phyloP scores from a whole-genome alignment of 2,113 vertebrate species.

The Pomatostomus ruficeps region DNA sequence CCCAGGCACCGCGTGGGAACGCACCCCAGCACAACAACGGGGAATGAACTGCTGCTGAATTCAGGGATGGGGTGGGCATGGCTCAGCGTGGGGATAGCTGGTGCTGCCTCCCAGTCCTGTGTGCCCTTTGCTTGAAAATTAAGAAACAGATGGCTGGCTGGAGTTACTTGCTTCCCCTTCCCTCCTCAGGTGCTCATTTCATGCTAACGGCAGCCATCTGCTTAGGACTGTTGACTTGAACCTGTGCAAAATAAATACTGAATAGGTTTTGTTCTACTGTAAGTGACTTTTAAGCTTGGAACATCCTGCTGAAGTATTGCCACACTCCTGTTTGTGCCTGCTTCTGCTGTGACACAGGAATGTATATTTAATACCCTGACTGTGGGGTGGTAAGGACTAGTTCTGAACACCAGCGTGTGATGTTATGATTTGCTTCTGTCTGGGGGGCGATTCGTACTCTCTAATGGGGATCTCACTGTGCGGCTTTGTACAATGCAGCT shows the following conservation, averaged over 20 bases:
- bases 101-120: slow-evolving; percentile 18
- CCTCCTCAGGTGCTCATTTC: slow-evolving; percentile 61
- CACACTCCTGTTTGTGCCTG: not conserved
- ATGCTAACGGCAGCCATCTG: slow-evolving; percentile 69
- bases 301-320: not conserved
- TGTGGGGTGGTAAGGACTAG: not conserved
- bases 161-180: slow-evolving; percentile 15
- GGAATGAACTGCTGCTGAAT: not conserved
- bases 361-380: slow-evolving; percentile 14
- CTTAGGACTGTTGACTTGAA: slow-evolving; percentile 48
- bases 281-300: slow-evolving; percentile 51
- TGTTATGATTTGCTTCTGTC: not conserved
- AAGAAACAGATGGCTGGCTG: slow-evolving; percentile 64
- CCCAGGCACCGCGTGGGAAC: not conserved
- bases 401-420: not conserved
- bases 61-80: slow-evolving; percentile 1
- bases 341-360: not conserved
- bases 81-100: not conserved
- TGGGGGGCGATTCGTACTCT: not conserved
- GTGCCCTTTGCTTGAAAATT: slow-evolving; percentile 60
- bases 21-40: not conserved
- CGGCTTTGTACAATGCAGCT: not conserved
- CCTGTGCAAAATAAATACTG: slow-evolving; percentile 55
- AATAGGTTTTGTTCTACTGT: slow-evolving; percentile 4
- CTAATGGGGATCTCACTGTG: not conserved